A percentile compares a stretch with the other conserved stretches of the same genome.
These are phyloP conservation scores for Mormyrops boulengeri DNA, from an alignment of 2,797 vertebrate genomes.

Conservation along the genomic window DNA sequence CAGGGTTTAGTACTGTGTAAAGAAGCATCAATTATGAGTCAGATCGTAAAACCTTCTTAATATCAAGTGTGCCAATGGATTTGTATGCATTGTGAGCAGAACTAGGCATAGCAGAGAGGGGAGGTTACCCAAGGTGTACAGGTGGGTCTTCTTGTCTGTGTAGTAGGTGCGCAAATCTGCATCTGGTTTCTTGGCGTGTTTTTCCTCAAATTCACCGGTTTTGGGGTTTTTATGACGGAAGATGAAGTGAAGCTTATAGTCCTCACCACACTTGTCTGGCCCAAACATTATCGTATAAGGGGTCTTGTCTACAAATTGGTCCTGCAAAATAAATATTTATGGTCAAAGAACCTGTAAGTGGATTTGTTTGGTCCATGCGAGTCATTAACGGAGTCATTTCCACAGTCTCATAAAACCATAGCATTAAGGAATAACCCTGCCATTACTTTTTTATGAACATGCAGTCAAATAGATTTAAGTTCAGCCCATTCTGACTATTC, in stretches of 20 bases:
- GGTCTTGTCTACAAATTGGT: constrained; percentile 91
- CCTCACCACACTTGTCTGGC: constrained; percentile 96
- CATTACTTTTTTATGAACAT: neutral
- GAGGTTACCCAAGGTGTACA: constrained; percentile 79
- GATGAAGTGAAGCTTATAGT: constrained; percentile 98
- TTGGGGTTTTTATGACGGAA: constrained; percentile 95
- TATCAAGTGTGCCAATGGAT: neutral
- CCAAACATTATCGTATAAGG: constrained; percentile 98
- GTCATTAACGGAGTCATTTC: neutral
- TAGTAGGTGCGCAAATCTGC: constrained; percentile 86
- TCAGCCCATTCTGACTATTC: neutral
- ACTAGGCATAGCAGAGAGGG: neutral
- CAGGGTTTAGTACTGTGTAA: constrained; percentile 83
- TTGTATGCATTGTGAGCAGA: neutral
- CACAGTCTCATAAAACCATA: neutral
- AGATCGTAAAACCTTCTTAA: neutral
- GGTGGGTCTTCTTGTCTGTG: constrained; percentile 94
- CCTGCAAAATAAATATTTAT: constrained; percentile 55
- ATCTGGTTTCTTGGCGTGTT: constrained; percentile 89
- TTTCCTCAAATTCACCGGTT: constrained; percentile 86
- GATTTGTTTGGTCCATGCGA: neutral
- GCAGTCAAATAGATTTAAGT: neutral
- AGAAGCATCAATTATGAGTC: neutral
- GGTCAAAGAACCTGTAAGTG: neutral
- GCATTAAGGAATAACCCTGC: neutral